Conservation (phyloP, 2,113 vertebrate genomes). For the Ctenodactylus gundi region DNA sequence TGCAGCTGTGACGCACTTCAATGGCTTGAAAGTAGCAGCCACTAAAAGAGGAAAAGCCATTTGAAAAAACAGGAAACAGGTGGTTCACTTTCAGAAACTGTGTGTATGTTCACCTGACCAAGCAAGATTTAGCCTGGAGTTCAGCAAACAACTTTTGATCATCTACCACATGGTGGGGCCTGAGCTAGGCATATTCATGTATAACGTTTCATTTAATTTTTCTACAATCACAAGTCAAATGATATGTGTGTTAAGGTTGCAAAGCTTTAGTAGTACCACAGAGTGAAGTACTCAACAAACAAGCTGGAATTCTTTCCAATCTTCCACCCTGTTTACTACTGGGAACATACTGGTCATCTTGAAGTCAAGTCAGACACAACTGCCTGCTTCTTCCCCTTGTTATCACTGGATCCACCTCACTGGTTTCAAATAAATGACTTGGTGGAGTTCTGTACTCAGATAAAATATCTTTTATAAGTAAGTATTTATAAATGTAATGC, state of each 20-base stretch:
- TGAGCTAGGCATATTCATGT: neutral
- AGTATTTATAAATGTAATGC: conserved; percentile 31
- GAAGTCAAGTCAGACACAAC: neutral
- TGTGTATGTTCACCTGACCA: neutral
- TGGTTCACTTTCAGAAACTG: conserved; percentile 23
- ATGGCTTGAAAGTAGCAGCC: conserved; percentile 36
- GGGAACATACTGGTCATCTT: neutral
- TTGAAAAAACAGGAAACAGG: conserved; percentile 70
- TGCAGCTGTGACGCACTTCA: conserved; percentile 16
- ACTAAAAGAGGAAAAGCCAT: conserved; percentile 40
- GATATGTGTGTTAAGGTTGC: neutral
- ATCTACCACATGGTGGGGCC: neutral
- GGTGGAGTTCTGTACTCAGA: neutral
- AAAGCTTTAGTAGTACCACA: neutral
- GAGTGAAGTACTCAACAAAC: neutral
- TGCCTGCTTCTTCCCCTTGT: neutral
- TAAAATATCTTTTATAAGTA: neutral
- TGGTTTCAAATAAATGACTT: conserved; percentile 9
- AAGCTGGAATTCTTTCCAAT: neutral
- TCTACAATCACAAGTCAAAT: neutral
- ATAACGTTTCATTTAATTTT: conserved; percentile 19
- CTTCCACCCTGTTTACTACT: neutral
- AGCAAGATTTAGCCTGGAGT: neutral
- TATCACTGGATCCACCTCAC: neutral
- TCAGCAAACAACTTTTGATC: neutral